Conservation (phyloP, 64 coral and sea anemone genomes). For the Exaiptasia diaphana region DNA sequence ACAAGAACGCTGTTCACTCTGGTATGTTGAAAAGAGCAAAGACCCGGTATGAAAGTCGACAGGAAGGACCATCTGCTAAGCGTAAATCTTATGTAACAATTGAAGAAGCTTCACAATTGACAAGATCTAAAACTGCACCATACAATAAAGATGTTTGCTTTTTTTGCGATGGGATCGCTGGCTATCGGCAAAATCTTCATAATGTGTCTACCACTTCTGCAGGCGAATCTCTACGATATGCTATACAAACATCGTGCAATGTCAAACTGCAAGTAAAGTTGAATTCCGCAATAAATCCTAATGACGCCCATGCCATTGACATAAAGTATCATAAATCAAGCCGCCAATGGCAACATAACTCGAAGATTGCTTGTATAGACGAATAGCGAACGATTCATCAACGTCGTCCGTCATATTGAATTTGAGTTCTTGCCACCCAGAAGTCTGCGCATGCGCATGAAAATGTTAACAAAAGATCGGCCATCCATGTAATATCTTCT, state of each 20-base stretch:
- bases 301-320: constrained; percentile 42
- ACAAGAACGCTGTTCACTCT: constrained; percentile 21
- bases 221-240: constrained; percentile 30
- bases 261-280: constrained; percentile 45
- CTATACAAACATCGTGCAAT: constrained; percentile 31
- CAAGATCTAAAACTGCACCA: background rate
- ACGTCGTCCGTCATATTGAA: background rate
- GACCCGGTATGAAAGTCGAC: constrained; percentile 23
- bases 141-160: constrained; percentile 18
- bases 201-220: constrained; percentile 24
- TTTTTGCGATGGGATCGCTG: constrained; percentile 23
- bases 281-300: constrained; percentile 9
- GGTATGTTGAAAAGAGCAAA: constrained; percentile 33
- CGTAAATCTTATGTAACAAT: background rate
- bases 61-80: background rate
- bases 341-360: too few species aligned
- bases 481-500: too few species aligned
- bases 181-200: constrained; percentile 14
- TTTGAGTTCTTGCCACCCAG: background rate
- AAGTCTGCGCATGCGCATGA: too few species aligned
- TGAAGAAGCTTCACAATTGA: background rate
- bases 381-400: background rate
- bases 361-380: too few species aligned
- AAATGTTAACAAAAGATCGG: too few species aligned
- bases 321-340: constrained; percentile 48